These are phyloP conservation scores for Neoaliturus tenellus DNA, from an alignment of 2,888 invertebrate species.

Conservation along the genomic window DNA sequence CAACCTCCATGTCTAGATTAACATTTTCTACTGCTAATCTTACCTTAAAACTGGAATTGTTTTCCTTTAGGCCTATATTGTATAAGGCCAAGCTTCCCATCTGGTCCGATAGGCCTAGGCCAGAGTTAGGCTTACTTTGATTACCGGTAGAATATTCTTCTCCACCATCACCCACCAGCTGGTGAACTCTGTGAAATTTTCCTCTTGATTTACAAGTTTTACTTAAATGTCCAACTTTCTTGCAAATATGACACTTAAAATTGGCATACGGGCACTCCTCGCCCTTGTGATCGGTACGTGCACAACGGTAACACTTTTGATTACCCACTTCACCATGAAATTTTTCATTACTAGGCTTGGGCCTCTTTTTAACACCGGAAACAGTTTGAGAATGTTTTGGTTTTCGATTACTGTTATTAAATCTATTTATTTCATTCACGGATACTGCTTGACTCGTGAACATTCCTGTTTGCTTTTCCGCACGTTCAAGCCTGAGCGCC, in stretches of 20 bases:
- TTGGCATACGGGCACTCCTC: background rate
- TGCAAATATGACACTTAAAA: background rate
- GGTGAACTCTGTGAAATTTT: background rate
- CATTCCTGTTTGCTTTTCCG: background rate
- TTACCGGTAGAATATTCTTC: too few species aligned
- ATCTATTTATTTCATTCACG: too few species aligned
- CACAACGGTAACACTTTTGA: background rate
- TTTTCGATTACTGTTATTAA: too few species aligned
- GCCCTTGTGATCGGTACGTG: background rate
- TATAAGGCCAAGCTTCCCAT: background rate
- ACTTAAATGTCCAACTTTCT: background rate
- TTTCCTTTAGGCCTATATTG: background rate
- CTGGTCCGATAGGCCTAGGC: background rate
- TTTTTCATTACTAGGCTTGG: background rate
- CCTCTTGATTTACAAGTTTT: background rate
- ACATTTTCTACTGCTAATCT: background rate
- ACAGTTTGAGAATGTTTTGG: too few species aligned
- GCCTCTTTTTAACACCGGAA: too few species aligned
- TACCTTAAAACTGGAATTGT: background rate
- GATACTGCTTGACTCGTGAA: too few species aligned
- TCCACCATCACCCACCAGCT: background rate
- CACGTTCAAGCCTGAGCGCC: background rate
- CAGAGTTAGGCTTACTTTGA: background rate
- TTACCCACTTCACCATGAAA: background rate
- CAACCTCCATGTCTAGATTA: background rate